These are phyloP conservation scores for Euzetes globulus DNA, from an alignment of 2,888 invertebrate genomes.

Conservation along the genomic window DNA sequence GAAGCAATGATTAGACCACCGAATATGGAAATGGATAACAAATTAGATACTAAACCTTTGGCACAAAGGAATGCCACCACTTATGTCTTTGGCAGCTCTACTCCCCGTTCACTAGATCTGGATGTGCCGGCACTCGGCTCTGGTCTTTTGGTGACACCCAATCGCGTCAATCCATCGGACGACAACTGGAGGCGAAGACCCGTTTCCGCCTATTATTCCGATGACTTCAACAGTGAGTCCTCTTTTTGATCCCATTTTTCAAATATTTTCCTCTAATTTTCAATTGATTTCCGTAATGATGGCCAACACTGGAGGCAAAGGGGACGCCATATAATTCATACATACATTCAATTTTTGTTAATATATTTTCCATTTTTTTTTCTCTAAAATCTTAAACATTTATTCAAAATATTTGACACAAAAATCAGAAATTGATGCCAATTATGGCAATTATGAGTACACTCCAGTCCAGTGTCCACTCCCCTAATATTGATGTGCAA, in stretches of 20 bases:
- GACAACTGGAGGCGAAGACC: constrained; percentile 6
- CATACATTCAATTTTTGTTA: too few species aligned
- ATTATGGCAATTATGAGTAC: too few species aligned
- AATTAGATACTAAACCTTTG: constrained; percentile 68
- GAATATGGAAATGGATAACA: constrained; percentile 73
- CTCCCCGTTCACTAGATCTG: constrained; percentile 59
- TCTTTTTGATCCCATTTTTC: neutral
- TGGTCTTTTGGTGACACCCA: constrained; percentile 4
- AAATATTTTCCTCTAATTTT: neutral
- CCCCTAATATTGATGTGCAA: too few species aligned
- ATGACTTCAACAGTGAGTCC: constrained; percentile 22
- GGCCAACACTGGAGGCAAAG: too few species aligned
- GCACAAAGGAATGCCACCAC: constrained; percentile 66
- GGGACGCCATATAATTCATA: too few species aligned
- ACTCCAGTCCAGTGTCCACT: too few species aligned
- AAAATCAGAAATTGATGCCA: too few species aligned
- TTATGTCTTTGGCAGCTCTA: constrained; percentile 86
- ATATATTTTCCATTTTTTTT: too few species aligned
- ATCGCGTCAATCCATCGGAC: neutral
- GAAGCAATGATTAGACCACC: constrained; percentile 75
- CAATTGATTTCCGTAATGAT: neutral
- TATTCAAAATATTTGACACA: too few species aligned
- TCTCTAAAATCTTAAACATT: too few species aligned
- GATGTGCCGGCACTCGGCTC: constrained; percentile 48
- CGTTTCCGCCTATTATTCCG: constrained; percentile 33